Base-by-base conservation (phyloP, 64 coral and sea anemone genomes). In the Acropora tenuis region DNA sequence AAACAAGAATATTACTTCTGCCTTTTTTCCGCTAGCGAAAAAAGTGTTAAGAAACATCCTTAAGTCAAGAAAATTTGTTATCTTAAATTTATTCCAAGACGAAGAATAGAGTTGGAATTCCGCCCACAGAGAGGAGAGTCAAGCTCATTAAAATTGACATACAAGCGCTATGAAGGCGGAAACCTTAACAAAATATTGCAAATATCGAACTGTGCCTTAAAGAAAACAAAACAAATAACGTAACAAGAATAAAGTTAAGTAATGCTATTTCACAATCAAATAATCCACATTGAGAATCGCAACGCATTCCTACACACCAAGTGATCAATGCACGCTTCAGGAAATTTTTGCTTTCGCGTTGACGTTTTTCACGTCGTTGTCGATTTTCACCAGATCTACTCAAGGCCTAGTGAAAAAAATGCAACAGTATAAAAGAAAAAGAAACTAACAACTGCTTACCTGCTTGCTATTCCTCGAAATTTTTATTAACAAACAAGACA, bases 341-440 rank as follows among this genome's bases (percentile, higher is more conserved):
- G 82, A 49, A 85, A 71, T 71, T 71, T 85, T 71, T 49, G 42
- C 44, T 85, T 85, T 72, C n/a, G 82, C 11, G 53, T 16, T 48
- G 6, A 43, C 30, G 43, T 45, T 42, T 7, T 11, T 49, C 5
- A 4, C 46, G 17, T 78, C 45, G 4, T 15, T 49, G 17, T 7
- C 18, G 52, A 49, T 30, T 30, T 30, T 30, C 30, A 43, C 60
- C 20, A 19, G 55, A 42, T 85, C 45, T 19, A 18, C 16, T 48
- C 82, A 9, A 6, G 50, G 43, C 20, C 17, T 48, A 15, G 8
- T 49, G 63, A 18, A 9, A 48, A 11, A 71, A 17, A 15, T 47
- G 66, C 7, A 48, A 50, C 10, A 71, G 5, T 10, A 47, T 40
- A 49, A 16, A 72, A 40, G 47, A 20, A 47, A 1, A 47, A 20